Base-by-base conservation (phyloP, 2,888 invertebrate genomes). In the Agelastica alni region DNA sequence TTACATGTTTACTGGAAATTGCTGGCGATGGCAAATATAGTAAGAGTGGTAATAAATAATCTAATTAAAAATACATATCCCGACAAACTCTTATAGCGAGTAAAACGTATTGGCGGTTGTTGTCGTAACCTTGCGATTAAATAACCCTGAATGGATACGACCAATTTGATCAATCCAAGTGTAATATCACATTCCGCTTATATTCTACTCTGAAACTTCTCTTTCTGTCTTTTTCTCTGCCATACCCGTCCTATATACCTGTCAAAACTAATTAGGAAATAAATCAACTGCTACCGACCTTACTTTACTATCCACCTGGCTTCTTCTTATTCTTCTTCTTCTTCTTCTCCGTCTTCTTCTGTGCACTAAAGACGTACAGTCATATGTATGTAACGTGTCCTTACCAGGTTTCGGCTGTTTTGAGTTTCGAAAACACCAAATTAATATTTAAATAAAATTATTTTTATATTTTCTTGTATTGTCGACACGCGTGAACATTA, bases 191-290 rank as follows among this genome's bases (percentile, higher is more conserved):
- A 64, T 68, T 62, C 62, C 60, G 58, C 65, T 67, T 68, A 69
- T 68, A 66, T 65, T 68, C 66, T 65, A 69, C 69, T 66, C 66
- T 39, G 37, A 39, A 39, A 39, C 20, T 39, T 6, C 37, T 39
- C 37, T 39, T 39, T 39, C 37, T 39, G 37, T 39, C 37, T 39
- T 39, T 39, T 39, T 65, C 64, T 60, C 66, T 64, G 64, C 71
- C 65, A 59, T 73, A 72, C 70, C 74, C 70, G 74, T 73, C 72
- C 72, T 70, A 74, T 74, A 74, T 74, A 75, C 71, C 75, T 76
- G 76, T 76, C 75, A 62, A 65, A 65, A 71, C 73, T 75, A 76
- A 76, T 75, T 75, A 76, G 76, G 75, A 71, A 71, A 76, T 76
- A 76, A 75, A 76, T 76, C 75, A 75, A 71, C 68, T 56, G 58